Evolutionary conservation across 2,797 vertebrate species (phyloP).

Genomic region (Hybognathus amarus): DNA sequence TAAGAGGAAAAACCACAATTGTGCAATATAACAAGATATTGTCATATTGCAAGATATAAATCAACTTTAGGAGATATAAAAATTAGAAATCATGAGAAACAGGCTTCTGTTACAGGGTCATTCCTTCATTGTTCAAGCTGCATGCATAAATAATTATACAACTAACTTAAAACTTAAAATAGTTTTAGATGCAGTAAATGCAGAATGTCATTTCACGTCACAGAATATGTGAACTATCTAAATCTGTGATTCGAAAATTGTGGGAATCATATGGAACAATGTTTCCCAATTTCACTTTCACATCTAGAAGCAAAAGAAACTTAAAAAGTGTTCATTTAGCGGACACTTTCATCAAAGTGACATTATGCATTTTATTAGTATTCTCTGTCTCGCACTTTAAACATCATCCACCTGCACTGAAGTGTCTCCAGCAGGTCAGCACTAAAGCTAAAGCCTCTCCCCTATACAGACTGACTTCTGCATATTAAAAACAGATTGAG

Average conservation of each 20-base stretch:
- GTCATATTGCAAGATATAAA: not conserved
- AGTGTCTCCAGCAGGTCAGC: conserved; percentile 26
- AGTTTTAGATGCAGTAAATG: not conserved
- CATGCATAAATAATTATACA: conserved; percentile 2
- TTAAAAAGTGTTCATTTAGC: not conserved
- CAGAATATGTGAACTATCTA: not conserved
- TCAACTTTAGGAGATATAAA: not conserved
- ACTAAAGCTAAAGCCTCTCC: not conserved
- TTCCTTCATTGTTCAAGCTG: not conserved
- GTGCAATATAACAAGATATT: not conserved
- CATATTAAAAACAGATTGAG: not conserved
- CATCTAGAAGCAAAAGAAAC: not conserved
- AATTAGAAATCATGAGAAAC: not conserved
- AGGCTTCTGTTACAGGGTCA: not conserved
- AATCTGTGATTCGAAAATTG: not conserved
- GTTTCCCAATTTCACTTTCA: not conserved
- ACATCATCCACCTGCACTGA: conserved; percentile 35
- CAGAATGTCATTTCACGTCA: not conserved
- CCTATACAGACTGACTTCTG: not conserved
- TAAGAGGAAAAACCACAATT: not conserved
- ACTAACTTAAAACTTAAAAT: not conserved
- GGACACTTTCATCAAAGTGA: not conserved
- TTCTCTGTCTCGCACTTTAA: not conserved
- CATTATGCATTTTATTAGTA: not conserved
- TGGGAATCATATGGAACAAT: not conserved